phyloP scores from a whole-genome alignment of 2,797 vertebrate genomes.

The Macrochelys suwanniensis region DNA sequence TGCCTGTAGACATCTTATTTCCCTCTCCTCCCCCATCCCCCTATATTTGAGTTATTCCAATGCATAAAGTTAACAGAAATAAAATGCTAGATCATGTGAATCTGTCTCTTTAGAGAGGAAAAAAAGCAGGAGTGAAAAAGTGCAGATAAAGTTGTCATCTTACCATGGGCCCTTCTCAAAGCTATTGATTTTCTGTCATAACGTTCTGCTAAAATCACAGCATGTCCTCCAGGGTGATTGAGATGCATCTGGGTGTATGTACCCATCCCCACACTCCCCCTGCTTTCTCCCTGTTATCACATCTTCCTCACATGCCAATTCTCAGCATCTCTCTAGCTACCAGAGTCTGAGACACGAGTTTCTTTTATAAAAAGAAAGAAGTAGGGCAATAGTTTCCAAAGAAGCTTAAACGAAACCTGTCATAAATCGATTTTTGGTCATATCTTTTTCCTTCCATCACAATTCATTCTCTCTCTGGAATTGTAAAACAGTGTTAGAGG shows the following conservation, averaged over 20 bases:
- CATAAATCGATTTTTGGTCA: conserved; percentile 29
- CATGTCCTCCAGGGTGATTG: conserved; percentile 29
- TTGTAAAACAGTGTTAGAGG: conserved; percentile 19
- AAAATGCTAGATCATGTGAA: neutral
- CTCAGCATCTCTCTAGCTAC: conserved; percentile 28
- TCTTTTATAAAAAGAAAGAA: conserved; percentile 39
- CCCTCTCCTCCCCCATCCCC: too few species aligned
- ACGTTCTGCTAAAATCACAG: conserved; percentile 64
- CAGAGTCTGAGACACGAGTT: neutral
- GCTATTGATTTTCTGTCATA: conserved; percentile 64
- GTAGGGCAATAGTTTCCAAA: conserved; percentile 14
- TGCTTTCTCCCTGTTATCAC: conserved; percentile 45
- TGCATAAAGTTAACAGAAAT: conserved; percentile 54
- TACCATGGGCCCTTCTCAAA: conserved; percentile 45
- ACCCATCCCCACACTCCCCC: neutral
- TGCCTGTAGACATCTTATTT: neutral
- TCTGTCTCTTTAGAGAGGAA: conserved; percentile 8
- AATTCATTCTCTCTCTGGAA: conserved; percentile 15
- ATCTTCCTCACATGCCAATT: conserved; percentile 51
- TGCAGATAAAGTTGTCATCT: conserved; percentile 33
- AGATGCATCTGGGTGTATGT: conserved; percentile 50
- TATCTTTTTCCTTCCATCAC: neutral
- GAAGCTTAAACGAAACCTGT: conserved; percentile 8
- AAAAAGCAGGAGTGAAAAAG: conserved; percentile 33
- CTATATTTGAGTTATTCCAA: neutral